Percentiles rank a stretch among this genome's conserved stretches.
These are phyloP conservation scores for Chrysomela aeneicollis DNA, from an alignment of 2,888 invertebrate genomes.

Conservation along the genomic window DNA sequence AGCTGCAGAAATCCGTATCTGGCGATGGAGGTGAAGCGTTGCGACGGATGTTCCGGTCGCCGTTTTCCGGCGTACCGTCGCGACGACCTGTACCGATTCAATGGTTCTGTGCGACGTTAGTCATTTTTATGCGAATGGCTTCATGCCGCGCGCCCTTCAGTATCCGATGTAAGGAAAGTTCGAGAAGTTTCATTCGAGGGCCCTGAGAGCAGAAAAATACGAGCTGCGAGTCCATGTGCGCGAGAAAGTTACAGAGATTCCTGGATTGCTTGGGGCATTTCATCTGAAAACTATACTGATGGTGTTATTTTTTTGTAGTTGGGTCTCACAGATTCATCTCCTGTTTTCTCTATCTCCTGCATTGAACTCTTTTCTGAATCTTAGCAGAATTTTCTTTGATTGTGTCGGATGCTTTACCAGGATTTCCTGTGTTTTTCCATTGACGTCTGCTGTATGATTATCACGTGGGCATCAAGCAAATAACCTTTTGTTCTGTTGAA, in stretches of 20 bases:
- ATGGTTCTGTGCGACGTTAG: slow-evolving; percentile 20
- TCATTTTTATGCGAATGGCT: slow-evolving; percentile 34
- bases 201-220: slow-evolving; percentile 5
- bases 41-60: slow-evolving; percentile 7
- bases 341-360: no score
- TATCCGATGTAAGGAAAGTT: slow-evolving; percentile 22
- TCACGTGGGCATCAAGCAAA: no score
- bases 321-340: no score
- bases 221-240: neutral
- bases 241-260: neutral
- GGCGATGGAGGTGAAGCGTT: neutral
- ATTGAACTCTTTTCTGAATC: no score
- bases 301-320: no score
- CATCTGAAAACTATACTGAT: no score
- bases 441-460: no score
- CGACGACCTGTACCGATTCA: slow-evolving; percentile 3
- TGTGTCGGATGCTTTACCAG: no score
- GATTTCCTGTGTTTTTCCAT: no score
- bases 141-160: slow-evolving; percentile 21
- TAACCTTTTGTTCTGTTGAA: no score
- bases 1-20: neutral
- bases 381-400: no score
- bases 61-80: slow-evolving; percentile 14
- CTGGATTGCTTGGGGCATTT: no score
- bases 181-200: slow-evolving; percentile 12